phyloP scores from a whole-genome alignment of 2,797 vertebrate species.

The Aulostomus chinensis region DNA sequence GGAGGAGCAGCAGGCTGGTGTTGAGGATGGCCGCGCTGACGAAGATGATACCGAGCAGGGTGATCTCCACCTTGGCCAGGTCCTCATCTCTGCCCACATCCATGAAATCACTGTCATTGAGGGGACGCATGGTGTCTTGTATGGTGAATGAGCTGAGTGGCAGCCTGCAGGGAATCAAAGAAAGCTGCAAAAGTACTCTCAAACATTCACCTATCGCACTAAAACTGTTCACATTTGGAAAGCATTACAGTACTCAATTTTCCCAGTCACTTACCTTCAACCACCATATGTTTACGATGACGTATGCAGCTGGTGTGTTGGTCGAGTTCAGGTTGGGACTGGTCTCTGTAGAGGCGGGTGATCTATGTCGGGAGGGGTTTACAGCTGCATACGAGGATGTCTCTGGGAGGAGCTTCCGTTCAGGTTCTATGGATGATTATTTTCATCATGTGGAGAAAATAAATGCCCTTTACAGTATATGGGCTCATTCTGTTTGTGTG shows the following conservation, averaged over 20 bases:
- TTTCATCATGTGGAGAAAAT: too few species aligned
- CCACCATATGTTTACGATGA: too few species aligned
- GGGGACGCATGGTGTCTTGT: constrained; percentile 52
- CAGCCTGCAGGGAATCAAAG: too few species aligned
- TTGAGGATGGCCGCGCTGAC: constrained; percentile 69
- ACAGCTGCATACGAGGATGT: constrained; percentile 32
- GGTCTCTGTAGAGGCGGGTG: neutral
- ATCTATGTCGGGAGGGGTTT: neutral
- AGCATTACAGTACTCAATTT: too few species aligned
- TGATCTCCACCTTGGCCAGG: constrained; percentile 70
- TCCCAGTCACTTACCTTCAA: too few species aligned
- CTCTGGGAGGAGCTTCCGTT: constrained; percentile 63
- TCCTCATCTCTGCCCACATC: constrained; percentile 59
- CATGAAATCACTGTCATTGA: constrained; percentile 49
- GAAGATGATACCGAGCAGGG: constrained; percentile 70
- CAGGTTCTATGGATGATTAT: neutral
- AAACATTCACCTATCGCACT: too few species aligned
- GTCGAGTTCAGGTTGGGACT: neutral
- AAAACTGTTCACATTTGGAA: too few species aligned
- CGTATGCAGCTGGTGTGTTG: too few species aligned
- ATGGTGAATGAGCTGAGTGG: too few species aligned
- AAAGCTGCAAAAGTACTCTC: too few species aligned
- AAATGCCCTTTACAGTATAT: too few species aligned
- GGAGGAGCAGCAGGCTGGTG: constrained; percentile 54
- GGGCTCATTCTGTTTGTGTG: too few species aligned